Conservation (phyloP, 2,113 vertebrate species). For the Prunella himalayana region DNA sequence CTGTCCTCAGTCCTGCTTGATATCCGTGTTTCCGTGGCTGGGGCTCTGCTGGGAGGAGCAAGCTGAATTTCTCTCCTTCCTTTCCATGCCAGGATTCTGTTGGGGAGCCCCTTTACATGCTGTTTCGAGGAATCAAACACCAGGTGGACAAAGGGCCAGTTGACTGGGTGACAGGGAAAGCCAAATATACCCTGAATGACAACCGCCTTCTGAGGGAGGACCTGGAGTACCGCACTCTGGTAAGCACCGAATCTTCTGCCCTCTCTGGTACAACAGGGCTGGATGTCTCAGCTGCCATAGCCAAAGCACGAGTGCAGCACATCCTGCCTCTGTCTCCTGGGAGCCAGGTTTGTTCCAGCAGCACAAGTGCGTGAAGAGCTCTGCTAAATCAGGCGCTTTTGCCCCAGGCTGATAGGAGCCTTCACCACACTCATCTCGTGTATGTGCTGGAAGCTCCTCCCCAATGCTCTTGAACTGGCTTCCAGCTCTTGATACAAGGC, state of each 20-base stretch:
- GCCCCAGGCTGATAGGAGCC: not conserved
- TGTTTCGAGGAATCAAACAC: constrained; percentile 96
- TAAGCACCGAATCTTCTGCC: constrained; percentile 52
- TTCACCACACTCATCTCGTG: not conserved
- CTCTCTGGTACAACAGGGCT: not conserved
- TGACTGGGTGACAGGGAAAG: constrained; percentile 94
- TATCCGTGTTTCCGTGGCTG: not conserved
- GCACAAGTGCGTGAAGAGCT: not conserved
- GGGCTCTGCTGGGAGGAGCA: not conserved
- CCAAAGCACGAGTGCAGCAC: not conserved
- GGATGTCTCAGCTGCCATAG: not conserved
- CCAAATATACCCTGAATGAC: constrained; percentile 96
- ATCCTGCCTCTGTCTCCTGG: not conserved
- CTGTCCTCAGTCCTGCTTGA: not conserved
- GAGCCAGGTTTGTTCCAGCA: not conserved
- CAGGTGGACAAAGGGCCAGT: constrained; percentile 97
- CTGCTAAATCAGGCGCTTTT: not conserved
- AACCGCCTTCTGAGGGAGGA: constrained; percentile 94
- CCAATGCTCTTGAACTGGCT: not conserved
- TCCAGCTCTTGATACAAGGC: not conserved
- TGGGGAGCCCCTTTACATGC: constrained; percentile 94
- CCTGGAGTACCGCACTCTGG: constrained; percentile 92
- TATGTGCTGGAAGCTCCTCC: not conserved
- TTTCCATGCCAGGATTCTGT: constrained; percentile 83
- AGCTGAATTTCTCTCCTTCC: not conserved